Conservation (phyloP, 2,888 invertebrate genomes). For the Cyclophora albipunctata region DNA sequence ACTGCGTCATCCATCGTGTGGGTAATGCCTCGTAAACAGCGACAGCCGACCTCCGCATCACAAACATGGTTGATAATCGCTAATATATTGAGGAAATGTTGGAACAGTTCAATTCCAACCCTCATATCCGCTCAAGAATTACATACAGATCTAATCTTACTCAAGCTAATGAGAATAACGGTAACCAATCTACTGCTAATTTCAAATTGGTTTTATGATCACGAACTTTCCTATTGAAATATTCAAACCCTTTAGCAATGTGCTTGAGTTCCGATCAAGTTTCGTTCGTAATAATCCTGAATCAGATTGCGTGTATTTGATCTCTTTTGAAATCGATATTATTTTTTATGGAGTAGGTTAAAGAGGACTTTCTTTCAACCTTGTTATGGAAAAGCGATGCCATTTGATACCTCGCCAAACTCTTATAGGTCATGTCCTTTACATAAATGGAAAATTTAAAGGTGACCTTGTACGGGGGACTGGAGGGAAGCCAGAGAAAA, state of each 20-base stretch:
- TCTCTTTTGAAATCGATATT: no score
- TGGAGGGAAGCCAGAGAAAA: slow-evolving; percentile 30
- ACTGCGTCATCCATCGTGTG: background rate
- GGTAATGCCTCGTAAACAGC: slow-evolving; percentile 27
- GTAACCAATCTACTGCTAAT: slow-evolving; percentile 5
- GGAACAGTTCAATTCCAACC: slow-evolving; percentile 16
- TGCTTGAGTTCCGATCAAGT: no score
- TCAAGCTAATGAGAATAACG: slow-evolving; percentile 13
- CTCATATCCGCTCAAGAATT: slow-evolving; percentile 21
- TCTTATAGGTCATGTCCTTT: slow-evolving; percentile 17
- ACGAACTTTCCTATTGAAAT: no score
- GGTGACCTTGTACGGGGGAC: slow-evolving; percentile 26
- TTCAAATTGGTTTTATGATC: no score
- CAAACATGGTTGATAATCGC: slow-evolving; percentile 24
- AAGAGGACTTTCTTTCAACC: slow-evolving; percentile 25
- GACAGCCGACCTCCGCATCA: slow-evolving; percentile 25
- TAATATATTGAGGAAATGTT: slow-evolving; percentile 18
- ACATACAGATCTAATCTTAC: slow-evolving; percentile 17
- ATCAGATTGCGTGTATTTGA: no score
- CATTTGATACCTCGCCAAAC: slow-evolving; percentile 32
- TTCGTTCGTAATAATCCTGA: no score
- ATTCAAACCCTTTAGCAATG: no score
- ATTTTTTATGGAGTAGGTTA: slow-evolving; percentile 10
- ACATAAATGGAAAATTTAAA: slow-evolving; percentile 17
- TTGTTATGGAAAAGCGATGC: slow-evolving; percentile 22